These are phyloP conservation scores for Rhinopomastus cyanomelas DNA, from an alignment of 2,113 vertebrate species.

Conservation along the genomic window DNA sequence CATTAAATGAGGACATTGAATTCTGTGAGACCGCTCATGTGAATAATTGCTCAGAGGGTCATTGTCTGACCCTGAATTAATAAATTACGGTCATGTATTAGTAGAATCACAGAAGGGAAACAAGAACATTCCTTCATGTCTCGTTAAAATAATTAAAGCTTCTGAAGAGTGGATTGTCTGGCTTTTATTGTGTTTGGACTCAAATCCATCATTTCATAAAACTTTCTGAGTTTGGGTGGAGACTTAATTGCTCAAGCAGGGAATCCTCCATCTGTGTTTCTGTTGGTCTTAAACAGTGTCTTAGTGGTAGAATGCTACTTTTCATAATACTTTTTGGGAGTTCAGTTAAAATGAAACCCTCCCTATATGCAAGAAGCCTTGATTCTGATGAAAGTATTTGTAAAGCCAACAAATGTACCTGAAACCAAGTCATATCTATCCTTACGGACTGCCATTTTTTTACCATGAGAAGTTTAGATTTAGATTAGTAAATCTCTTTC, in stretches of 20 bases:
- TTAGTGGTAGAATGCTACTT: not conserved
- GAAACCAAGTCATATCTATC: not conserved
- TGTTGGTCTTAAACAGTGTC: not conserved
- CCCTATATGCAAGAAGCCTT: not conserved
- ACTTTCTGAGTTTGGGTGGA: not conserved
- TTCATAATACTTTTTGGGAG: not conserved
- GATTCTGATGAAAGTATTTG: not conserved
- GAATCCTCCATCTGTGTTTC: not conserved
- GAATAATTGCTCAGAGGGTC: constrained; percentile 60
- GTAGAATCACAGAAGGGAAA: constrained; percentile 50
- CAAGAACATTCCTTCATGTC: constrained; percentile 10
- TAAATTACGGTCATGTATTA: constrained; percentile 49
- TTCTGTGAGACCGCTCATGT: constrained; percentile 38
- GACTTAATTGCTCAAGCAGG: not conserved
- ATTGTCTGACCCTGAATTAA: constrained; percentile 61
- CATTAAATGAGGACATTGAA: constrained; percentile 46
- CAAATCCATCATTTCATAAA: not conserved
- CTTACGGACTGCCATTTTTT: not conserved
- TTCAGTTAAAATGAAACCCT: not conserved
- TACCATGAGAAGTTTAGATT: too few species aligned
- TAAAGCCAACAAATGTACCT: not conserved
- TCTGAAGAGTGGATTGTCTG: not conserved
- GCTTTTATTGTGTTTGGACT: not conserved
- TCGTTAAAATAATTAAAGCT: constrained; percentile 12
- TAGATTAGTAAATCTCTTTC: too few species aligned